Conservation (phyloP, 2,888 invertebrate genomes). For the Dasysyrphus albostriatus region DNA sequence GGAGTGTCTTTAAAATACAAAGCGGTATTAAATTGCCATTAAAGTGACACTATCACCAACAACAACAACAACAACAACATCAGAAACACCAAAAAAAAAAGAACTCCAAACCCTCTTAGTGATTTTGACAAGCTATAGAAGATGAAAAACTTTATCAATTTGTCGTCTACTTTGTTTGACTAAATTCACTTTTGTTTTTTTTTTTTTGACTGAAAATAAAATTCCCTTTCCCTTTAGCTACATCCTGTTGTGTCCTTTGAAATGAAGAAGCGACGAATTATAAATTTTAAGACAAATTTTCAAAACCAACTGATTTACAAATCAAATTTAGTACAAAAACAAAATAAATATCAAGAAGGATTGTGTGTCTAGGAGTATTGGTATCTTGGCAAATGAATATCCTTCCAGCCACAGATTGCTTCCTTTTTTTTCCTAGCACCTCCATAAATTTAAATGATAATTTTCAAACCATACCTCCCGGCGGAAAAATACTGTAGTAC, state of each 20-base stretch:
- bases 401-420: slow-evolving; percentile 9
- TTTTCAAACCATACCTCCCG: slow-evolving; percentile 44
- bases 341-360: slow-evolving; percentile 16
- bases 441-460: slow-evolving; percentile 70
- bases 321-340: slow-evolving; percentile 60
- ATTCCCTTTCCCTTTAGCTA: not conserved
- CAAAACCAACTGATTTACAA: slow-evolving; percentile 52
- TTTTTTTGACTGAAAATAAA: not conserved
- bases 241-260: not conserved
- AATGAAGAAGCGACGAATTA: slow-evolving; percentile 4
- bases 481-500: not conserved
- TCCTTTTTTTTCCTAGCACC: not conserved
- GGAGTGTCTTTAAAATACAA: slow-evolving; percentile 30
- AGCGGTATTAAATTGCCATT: slow-evolving; percentile 40
- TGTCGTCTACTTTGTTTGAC: slow-evolving; percentile 60
- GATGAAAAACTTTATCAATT: slow-evolving; percentile 66
- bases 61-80: not conserved
- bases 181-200: not conserved
- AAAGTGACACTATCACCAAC: slow-evolving; percentile 32
- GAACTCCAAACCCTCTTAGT: not conserved
- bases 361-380: not conserved
- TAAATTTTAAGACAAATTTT: slow-evolving; percentile 36
- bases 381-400: slow-evolving; percentile 1
- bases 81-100: not conserved
- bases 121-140: slow-evolving; percentile 17